Evolutionary conservation across 1,140 invertebrate genomes (phyloP), one percentile per base, ranked within the genome.

Genomic region (Brachionus rubens): DNA sequence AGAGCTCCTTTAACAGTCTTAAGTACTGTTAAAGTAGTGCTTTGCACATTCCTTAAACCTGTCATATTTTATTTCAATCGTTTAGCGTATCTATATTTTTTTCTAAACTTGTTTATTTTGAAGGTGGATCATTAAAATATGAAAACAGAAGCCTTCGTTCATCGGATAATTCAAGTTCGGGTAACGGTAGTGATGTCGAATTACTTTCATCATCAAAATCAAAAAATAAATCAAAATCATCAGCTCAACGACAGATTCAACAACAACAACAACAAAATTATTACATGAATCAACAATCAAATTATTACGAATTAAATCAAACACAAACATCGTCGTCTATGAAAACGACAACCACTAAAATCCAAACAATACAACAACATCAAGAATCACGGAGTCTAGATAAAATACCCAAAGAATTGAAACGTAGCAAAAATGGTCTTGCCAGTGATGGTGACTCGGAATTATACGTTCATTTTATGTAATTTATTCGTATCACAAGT

Each of bases 81-180:
- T n/a, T n/a, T n/a, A n/a, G n/a, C n/a, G n/a, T n/a, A n/a, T n/a
- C n/a, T n/a, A n/a, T n/a, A n/a, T 16, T 33, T 59, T n/a, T 16
- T 33, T 10, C 3, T 54, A 26, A 1, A n/a, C n/a, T n/a, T n/a
- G n/a, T n/a, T n/a, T n/a, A 5, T 54, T 14, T 7, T 62, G 26
- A 65, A 36, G 33, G 33, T 36, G 59, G 59, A 24, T 43, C 54
- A 10, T 6, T 36, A 59, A 59, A 59, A 16, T 59, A 33, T 36
- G 54, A 65, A 26, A 65, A n/a, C 43, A 6, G 59, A 65, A 65
- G 59, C 24, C 19, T 43, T 3, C 59, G 59, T n/a, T 65, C 59
- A 14, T 65, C 59, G 19, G 59, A 65, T 65, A 65, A 65, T 46
- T 65, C 59, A 26, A 65, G 59, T 43, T 65, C 59, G 14, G 59